Conservation (phyloP, 2,113 vertebrate species). For the Piaya cayana region DNA sequence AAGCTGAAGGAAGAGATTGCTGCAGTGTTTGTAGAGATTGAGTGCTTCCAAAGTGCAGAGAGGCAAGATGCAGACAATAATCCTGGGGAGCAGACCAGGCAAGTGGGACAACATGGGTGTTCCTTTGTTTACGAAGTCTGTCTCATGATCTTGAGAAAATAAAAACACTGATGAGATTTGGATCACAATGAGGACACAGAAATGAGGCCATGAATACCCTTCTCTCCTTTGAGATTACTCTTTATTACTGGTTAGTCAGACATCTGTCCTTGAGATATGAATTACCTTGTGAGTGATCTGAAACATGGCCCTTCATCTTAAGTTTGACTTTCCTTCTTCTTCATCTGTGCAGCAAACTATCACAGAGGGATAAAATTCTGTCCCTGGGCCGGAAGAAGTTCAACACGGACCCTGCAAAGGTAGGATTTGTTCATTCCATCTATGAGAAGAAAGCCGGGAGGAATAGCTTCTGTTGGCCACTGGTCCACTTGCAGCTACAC, state of each 20-base stretch:
- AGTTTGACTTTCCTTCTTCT: background rate
- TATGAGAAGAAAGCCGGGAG: background rate
- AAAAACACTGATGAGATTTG: background rate
- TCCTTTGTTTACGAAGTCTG: background rate
- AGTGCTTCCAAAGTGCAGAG: conserved; percentile 83
- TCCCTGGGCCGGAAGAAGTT: conserved; percentile 88
- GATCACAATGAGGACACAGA: background rate
- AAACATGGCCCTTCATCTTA: background rate
- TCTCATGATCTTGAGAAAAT: background rate
- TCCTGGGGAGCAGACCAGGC: background rate
- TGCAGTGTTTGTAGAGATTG: conserved; percentile 86
- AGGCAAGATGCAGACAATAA: conserved; percentile 70
- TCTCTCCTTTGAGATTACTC: background rate
- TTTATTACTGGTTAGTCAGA: background rate
- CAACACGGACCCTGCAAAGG: conserved; percentile 93
- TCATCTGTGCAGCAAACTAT: conserved; percentile 71
- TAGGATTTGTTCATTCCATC: conserved; percentile 30
- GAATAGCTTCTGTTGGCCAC: background rate
- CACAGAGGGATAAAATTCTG: conserved; percentile 82
- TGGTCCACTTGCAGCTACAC: background rate
- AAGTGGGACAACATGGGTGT: background rate
- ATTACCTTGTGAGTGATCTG: background rate
- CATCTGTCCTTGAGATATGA: background rate
- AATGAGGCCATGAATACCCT: background rate
- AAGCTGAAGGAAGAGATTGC: conserved; percentile 89